Percentiles rank a stretch among this genome's conserved stretches.
Evolutionary conservation across 2,888 invertebrate species (phyloP).

Genomic region (Lepas anatifera): DNA sequence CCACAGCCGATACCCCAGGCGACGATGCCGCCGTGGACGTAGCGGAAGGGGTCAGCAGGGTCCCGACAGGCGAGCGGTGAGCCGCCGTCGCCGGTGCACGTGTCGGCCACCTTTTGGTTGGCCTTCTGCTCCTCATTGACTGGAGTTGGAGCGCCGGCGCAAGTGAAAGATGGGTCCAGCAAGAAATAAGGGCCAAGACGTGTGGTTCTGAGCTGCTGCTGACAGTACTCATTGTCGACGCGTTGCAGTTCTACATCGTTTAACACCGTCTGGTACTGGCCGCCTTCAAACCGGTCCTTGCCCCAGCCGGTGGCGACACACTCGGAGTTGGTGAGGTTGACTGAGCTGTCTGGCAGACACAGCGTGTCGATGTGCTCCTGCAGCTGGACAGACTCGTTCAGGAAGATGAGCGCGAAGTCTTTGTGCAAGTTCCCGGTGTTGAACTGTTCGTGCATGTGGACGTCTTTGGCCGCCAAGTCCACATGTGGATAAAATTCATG

Average conservation of each 20-base stretch:
- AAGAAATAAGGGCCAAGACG: constrained; percentile 20
- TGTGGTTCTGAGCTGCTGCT: constrained; percentile 20
- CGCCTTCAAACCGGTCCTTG: constrained; percentile 49
- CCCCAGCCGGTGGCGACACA: constrained; percentile 68
- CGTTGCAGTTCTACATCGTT: constrained; percentile 52
- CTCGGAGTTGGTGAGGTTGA: constrained; percentile 39
- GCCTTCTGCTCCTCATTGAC: constrained; percentile 31
- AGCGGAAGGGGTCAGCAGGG: constrained; percentile 13
- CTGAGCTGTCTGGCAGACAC: constrained; percentile 47
- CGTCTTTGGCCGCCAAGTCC: constrained; percentile 46
- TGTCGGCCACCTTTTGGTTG: too few relatives aligned
- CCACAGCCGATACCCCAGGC: constrained; percentile 89
- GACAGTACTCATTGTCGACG: constrained; percentile 16
- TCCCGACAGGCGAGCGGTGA: constrained; percentile 56
- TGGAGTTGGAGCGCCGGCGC: constrained; percentile 22
- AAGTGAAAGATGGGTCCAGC: constrained; percentile 22
- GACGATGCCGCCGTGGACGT: constrained; percentile 56
- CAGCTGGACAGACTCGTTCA: constrained; percentile 47
- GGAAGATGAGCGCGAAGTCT: constrained; percentile 58
- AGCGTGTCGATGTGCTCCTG: constrained; percentile 57
- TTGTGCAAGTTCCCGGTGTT: constrained; percentile 37
- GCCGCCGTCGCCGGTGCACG: constrained; percentile 70
- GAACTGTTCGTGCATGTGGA: constrained; percentile 27
- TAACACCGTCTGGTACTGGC: constrained; percentile 55
- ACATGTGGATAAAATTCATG: constrained; percentile 56